Base-by-base conservation (phyloP, 37 sponge, comb jelly and placozoan genomes). In the Petrosia ficiformis region DNA sequence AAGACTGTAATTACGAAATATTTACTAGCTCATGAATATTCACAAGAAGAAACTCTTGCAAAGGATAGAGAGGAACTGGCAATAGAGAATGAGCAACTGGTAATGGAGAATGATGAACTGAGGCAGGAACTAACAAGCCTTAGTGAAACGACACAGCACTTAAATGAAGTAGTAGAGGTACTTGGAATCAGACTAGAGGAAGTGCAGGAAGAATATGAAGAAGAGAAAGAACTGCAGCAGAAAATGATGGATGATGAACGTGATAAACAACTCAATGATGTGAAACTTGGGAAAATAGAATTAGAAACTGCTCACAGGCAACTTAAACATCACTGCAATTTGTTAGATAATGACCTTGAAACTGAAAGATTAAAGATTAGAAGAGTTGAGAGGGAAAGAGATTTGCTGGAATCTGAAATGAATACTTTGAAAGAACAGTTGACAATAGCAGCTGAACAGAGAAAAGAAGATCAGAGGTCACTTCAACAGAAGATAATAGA, bases 1-100 rank as follows among this genome's bases (percentile, higher is more conserved):
- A 80, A 84, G 71, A 5, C 42, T n/a, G 73, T 74, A 4, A 28
- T 87, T 26, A 21, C 30, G 26, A 32, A 42, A 29, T 74, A 54
- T 57, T 25, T 79, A 19, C n/a, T 24, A 44, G 35, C 70, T 3
- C 59, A 75, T 14, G 39, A 64, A 33, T 31, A 80, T 41, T 10
- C 41, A 60, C 63, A 71, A 21, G 68, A 80, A 65, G 24, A 11
- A 0, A 30, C 25, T 3, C 32, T 35, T 26, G 19, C 57, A 32
- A 16, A 70, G 28, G 42, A 70, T n/a, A 59, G 58, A 39, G 72
- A 28, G 5, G 22, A 71, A 0, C 41, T 80, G 39, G 6, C 25
- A 64, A 11, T 6, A 29, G 63, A 80, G 32, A 80, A 34, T 42
- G 48, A 40, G 68, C 2, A 26, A 0, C 72, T 80, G n/a, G 3